Base-by-base conservation (phyloP, 2,113 vertebrate genomes). In the Tichodroma muraria region DNA sequence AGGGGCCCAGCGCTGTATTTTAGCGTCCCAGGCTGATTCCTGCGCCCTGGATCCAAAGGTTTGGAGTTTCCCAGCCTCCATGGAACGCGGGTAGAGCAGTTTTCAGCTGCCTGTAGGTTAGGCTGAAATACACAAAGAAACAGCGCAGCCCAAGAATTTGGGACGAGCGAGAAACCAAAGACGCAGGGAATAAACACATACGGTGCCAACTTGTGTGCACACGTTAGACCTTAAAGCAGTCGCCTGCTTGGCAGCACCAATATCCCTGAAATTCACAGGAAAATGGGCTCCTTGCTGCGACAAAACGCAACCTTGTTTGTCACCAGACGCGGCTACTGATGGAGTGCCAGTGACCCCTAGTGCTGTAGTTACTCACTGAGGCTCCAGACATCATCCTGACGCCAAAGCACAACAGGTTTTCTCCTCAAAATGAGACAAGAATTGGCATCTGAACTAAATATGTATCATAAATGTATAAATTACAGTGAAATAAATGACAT, bases 291-390 rank as follows among this genome's bases (percentile, higher is more conserved):
- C 15, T 18, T 35, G 70, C 86, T 16, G 17, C 10, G 1, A 21
- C 66, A 42, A 44, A n/a, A 21, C 1, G 3, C 33, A 31, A 0
- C 19, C 30, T 0, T 0, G 45, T 11, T 44, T 37, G n/a, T 2
- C 44, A 16, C 16, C 23, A 27, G 28, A 0, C 23, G 10, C 2
- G 3, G 6, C 13, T 52, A 44, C 68, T 1, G 3, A 54, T 94
- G 92, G 97, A 85, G 95, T 89, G 92, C 93, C 92, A 95, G 94
- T 68, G 95, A 56, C 98, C 89, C 40, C 98, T 97, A 92, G 96
- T 91, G 97, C n/a, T 54, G 0, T 0, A 3, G 5, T 7, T 3
- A 4, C 6, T 49, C 53, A 9, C 8, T 4, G 50, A 69, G 60
- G 12, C 78, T 56, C 35, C 11, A 2, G 2, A 1, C 38, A 37